Base-by-base conservation (phyloP, 1,140 invertebrate species). In the Drosophila lowei region DNA sequence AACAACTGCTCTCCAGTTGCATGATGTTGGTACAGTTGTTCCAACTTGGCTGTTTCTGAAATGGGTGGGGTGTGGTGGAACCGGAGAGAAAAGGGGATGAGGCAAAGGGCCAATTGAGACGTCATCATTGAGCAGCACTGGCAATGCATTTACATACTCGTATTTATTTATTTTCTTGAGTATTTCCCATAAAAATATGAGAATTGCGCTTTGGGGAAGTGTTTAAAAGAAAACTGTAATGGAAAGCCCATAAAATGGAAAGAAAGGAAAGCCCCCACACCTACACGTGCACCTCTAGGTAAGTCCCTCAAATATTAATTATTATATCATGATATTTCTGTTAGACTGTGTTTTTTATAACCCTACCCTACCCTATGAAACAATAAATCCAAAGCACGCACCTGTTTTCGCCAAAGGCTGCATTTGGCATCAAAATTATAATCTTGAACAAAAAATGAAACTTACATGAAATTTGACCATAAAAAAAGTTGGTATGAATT, bases 1-100 rank as follows among this genome's bases (percentile, higher is more conserved):
- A 25, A 43, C 48, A 77, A 77, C 44, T 44, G 23, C 1, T 38
- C 47, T 49, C 21, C 42, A 49, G 43, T 44, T 30, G 11, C 9
- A 30, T 42, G 52, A 48, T 79, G 55, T 79, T 72, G 56, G 60
- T 68, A 63, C 59, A 77, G 63, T 83, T 63, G 58, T 47, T 57
- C 9, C 34, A 50, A 34, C 23, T 46, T 54, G 43, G 23, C 13
- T 9, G 18, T 1, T 18, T 18, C 18, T 18, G 2, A 18, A 18
- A 18, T 18, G 9, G 6, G 6, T 5, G 30, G 9, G 34, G 18
- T 18, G 18, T 2, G 8, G 23, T 16, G 15, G 3, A n/a, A 34
- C 13, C 11, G 15, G 1, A 11, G n/a, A 21, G 5, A 8, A 8
- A 8, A 9, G 11, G 21, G 21, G 8, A 13, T 15, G 28, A 30